A percentile compares a stretch with the other conserved stretches of the same genome.
phyloP scores from a whole-genome alignment of 2,888 invertebrate genomes.

The Lottia scabra region DNA sequence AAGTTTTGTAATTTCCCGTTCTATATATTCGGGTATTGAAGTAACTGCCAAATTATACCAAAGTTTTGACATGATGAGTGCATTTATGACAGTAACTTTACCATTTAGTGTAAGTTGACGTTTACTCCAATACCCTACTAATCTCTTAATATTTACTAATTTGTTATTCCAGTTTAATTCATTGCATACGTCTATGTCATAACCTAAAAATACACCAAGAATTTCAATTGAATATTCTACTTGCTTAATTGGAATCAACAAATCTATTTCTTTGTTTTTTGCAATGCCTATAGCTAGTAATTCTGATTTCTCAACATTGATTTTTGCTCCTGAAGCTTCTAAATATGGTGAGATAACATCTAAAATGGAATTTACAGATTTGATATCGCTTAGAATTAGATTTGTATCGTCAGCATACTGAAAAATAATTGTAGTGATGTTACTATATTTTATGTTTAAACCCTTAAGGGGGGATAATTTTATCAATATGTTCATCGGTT shows the following conservation, averaged over 20 bases:
- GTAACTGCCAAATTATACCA: background rate
- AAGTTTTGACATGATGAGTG: background rate
- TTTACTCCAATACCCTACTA: constrained; percentile 8
- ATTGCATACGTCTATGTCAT: background rate
- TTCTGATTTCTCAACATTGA: background rate
- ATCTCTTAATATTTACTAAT: background rate
- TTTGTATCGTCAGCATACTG: too few relatives aligned
- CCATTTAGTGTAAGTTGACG: background rate
- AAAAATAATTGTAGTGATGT: too few relatives aligned
- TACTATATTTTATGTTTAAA: too few relatives aligned
- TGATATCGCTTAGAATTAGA: too few relatives aligned
- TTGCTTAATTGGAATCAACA: background rate
- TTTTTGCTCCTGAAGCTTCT: background rate
- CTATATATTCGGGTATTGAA: background rate
- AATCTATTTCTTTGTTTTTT: background rate
- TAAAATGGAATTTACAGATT: background rate
- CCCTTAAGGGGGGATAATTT: too few relatives aligned
- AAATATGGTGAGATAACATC: background rate
- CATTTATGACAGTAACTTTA: background rate
- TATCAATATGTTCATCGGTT: too few relatives aligned
- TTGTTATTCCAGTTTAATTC: background rate
- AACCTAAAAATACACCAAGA: background rate
- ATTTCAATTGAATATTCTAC: background rate
- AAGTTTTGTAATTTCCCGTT: background rate
- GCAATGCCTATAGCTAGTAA: background rate